Percentiles rank a stretch among this genome's conserved stretches.
phyloP scores from a whole-genome alignment of 2,113 vertebrate genomes.

The Pluvianellus socialis region DNA sequence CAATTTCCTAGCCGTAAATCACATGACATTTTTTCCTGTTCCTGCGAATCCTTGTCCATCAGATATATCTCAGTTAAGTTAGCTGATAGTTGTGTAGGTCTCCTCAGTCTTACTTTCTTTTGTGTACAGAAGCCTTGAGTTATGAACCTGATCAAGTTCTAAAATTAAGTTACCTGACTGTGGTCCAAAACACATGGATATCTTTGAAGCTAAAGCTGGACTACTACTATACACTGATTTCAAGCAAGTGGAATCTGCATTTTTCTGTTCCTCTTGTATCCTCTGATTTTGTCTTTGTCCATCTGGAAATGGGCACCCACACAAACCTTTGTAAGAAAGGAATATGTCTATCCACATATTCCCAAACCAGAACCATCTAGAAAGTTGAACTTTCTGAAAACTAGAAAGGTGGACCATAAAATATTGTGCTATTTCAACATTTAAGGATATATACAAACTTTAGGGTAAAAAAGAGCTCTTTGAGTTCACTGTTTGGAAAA shows the following conservation, averaged over 20 bases:
- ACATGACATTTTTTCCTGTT: not conserved
- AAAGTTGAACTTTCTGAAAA: not conserved
- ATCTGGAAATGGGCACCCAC: not conserved
- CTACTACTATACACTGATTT: not conserved
- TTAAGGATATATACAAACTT: not conserved
- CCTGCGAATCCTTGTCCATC: not conserved
- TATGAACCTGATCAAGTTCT: not conserved
- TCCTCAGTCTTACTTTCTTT: not conserved
- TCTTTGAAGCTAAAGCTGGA: not conserved
- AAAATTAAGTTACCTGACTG: not conserved
- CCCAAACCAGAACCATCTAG: not conserved
- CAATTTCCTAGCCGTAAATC: not conserved
- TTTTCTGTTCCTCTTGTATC: not conserved
- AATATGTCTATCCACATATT: not conserved
- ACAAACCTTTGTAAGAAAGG: not conserved
- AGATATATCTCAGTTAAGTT: not conserved
- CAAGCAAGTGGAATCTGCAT: not conserved
- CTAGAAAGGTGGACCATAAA: not conserved
- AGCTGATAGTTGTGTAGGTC: not conserved
- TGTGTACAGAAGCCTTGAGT: not conserved
- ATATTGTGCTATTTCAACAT: not conserved
- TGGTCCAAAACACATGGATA: not conserved
- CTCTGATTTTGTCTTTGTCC: not conserved
- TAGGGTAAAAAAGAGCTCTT: not conserved
- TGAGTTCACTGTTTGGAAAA: not conserved